Evolutionary conservation across 2,113 vertebrate genomes (phyloP).

Genomic region (Daphoenositta chrysoptera): DNA sequence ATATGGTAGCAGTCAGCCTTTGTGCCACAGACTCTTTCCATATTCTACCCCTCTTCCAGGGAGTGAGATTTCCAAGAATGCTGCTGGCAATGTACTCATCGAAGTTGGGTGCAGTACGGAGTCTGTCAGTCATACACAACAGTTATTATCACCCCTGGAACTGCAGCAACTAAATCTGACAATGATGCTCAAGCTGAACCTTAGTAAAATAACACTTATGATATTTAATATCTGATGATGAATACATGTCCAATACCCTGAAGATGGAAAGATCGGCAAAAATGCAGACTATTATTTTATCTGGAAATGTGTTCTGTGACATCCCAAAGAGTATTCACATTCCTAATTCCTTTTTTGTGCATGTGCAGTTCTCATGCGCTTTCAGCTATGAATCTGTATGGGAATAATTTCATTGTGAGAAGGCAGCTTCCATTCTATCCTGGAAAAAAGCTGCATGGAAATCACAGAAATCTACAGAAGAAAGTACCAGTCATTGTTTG

Average conservation of each 20-base stretch:
- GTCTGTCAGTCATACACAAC: not conserved
- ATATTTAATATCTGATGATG: not conserved
- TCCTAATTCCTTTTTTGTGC: slow-evolving; percentile 35
- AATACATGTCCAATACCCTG: not conserved
- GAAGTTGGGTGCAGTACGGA: not conserved
- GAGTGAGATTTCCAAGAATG: not conserved
- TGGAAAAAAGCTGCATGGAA: slow-evolving; percentile 18
- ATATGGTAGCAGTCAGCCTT: not conserved
- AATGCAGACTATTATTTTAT: slow-evolving; percentile 23
- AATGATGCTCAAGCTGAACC: not conserved
- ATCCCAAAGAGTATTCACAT: not conserved
- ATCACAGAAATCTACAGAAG: slow-evolving; percentile 34
- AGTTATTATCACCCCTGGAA: not conserved
- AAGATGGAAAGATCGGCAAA: slow-evolving; percentile 15
- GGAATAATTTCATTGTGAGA: slow-evolving; percentile 47
- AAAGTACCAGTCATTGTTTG: slow-evolving; percentile 51
- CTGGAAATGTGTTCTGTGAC: slow-evolving; percentile 10
- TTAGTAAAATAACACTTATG: not conserved
- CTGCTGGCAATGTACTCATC: not conserved
- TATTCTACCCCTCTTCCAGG: not conserved
- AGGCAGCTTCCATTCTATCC: slow-evolving; percentile 8
- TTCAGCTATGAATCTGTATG: slow-evolving; percentile 13
- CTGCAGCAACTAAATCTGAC: not conserved
- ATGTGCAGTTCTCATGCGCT: slow-evolving; percentile 24
- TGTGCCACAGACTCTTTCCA: not conserved